Percentiles rank a stretch among this genome's conserved stretches.
phyloP scores from a whole-genome alignment of 1,140 invertebrate species.

The Drosophila sucinea region DNA sequence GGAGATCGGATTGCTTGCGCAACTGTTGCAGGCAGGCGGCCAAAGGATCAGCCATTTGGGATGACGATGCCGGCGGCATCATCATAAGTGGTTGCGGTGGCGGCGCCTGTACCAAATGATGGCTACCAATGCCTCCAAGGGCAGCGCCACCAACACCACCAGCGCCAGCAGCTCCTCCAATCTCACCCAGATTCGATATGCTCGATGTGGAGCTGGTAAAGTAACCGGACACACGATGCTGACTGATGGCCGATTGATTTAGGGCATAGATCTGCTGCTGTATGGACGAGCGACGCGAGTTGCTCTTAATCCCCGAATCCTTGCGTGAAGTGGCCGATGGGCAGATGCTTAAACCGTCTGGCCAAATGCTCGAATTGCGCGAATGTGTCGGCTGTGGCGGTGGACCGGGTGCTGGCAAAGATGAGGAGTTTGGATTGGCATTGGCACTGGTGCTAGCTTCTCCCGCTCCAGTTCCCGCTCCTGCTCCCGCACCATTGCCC shows the following conservation, averaged over 20 bases:
- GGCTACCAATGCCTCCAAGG: conserved; percentile 37
- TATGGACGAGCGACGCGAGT: conserved; percentile 92
- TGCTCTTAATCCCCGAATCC: conserved; percentile 93
- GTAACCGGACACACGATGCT: conserved; percentile 93
- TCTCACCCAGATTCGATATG: conserved; percentile 83
- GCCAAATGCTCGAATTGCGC: conserved; percentile 72
- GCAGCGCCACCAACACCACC: not conserved
- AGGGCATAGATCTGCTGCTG: conserved; percentile 88
- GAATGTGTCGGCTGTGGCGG: conserved; percentile 48
- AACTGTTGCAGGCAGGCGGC: conserved; percentile 90
- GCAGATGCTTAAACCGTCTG: conserved; percentile 88
- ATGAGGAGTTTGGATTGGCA: conserved; percentile 17
- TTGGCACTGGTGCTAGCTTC: conserved; percentile 42
- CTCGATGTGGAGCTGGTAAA: conserved; percentile 91
- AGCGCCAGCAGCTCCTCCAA: conserved; percentile 18
- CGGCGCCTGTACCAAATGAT: conserved; percentile 23
- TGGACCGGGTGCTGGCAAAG: conserved; percentile 1
- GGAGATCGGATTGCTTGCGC: conserved; percentile 93
- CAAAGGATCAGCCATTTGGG: conserved; percentile 84
- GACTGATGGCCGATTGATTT: conserved; percentile 88
- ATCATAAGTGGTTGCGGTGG: conserved; percentile 32
- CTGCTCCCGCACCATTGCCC: not conserved
- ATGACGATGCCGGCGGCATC: conserved; percentile 28
- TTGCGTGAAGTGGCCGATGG: conserved; percentile 92
- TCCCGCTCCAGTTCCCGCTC: not conserved